phyloP scores from a whole-genome alignment of 2,797 vertebrate genomes.

The Epinephelus awoara region DNA sequence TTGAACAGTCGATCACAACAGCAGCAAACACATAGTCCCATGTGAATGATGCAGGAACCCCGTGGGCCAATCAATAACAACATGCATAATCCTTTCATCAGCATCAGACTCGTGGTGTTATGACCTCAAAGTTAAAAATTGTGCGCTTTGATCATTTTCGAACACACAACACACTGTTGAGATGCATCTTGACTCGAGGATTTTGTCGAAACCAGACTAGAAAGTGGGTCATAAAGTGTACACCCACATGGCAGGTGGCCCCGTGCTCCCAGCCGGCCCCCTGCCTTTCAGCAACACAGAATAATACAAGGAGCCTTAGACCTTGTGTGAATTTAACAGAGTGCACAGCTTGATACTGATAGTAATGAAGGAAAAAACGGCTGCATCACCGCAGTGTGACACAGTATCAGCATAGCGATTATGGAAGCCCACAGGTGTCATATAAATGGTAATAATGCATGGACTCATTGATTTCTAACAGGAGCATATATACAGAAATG shows the following conservation, averaged over 20 bases:
- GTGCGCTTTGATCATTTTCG: constrained; percentile 59
- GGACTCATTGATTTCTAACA: not conserved
- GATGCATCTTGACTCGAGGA: constrained; percentile 17
- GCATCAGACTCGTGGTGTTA: constrained; percentile 2
- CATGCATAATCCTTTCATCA: constrained; percentile 63
- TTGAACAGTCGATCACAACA: constrained; percentile 35
- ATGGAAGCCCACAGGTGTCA: not conserved
- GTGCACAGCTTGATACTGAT: constrained; percentile 22
- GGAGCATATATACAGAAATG: not conserved
- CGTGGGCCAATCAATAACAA: constrained; percentile 56
- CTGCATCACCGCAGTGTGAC: not conserved
- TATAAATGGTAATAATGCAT: not conserved
- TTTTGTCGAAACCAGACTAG: constrained; percentile 29
- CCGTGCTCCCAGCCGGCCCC: constrained; percentile 2
- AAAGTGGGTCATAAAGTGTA: constrained; percentile 36
- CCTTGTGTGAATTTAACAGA: constrained; percentile 31
- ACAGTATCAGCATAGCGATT: not conserved
- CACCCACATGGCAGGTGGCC: constrained; percentile 6
- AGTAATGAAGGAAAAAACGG: constrained; percentile 2
- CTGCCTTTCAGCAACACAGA: constrained; percentile 27
- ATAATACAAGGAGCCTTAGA: constrained; percentile 30
- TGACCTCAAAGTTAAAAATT: constrained; percentile 24
- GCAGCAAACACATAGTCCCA: not conserved
- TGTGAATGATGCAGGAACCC: constrained; percentile 39
- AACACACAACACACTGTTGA: constrained; percentile 13